Evolutionary conservation across 2,888 invertebrate species (phyloP).

Genomic region (Eumacrocentrus americanus): DNA sequence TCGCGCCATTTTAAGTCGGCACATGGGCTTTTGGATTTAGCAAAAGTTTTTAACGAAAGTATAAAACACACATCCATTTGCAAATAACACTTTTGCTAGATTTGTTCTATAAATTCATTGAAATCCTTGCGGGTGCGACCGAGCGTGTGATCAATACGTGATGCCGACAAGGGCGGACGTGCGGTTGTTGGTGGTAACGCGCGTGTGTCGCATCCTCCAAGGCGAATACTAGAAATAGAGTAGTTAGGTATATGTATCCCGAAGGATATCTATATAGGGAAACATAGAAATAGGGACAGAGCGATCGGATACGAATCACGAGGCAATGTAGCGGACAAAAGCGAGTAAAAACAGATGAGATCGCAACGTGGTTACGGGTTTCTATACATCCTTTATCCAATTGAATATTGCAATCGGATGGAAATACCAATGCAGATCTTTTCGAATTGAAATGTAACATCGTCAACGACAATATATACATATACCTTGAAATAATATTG

Average conservation of each 20-base stretch:
- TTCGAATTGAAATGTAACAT: no score
- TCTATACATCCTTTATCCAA: no score
- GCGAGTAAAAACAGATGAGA: constrained; percentile 10
- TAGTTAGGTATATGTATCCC: background rate
- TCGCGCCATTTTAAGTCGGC: no score
- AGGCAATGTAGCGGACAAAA: constrained; percentile 9
- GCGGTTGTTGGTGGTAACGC: background rate
- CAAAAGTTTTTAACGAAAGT: no score
- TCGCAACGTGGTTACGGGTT: constrained; percentile 4
- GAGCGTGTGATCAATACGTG: constrained; percentile 39
- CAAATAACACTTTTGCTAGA: constrained; percentile 16
- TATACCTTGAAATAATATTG: no score
- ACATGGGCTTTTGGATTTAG: no score
- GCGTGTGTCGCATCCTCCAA: background rate
- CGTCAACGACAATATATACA: no score
- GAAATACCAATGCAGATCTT: no score
- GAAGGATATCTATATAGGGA: no score
- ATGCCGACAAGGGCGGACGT: constrained; percentile 14
- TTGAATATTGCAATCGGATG: no score
- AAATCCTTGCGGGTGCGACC: constrained; percentile 27
- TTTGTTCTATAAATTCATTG: constrained; percentile 17
- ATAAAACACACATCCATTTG: constrained; percentile 10
- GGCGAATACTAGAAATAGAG: background rate
- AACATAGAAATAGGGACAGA: background rate
- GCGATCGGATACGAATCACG: constrained; percentile 19